Evolutionary conservation across 2,888 invertebrate genomes (phyloP).

Genomic region (Oscheius sp.): DNA sequence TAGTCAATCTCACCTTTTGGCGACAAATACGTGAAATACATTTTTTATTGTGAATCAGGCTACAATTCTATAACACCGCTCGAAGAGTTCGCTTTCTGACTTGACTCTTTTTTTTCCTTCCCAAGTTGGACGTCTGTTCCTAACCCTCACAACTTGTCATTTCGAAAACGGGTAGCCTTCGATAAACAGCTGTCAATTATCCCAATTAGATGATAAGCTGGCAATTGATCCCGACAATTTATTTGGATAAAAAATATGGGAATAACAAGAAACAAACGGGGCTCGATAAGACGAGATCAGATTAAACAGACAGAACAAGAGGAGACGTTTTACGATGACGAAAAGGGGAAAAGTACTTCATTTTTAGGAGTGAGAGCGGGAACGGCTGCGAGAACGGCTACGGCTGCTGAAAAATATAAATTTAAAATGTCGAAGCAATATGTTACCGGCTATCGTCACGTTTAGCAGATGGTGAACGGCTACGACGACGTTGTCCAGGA

Average conservation of each 20-base stretch:
- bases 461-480: slow-evolving; percentile 25
- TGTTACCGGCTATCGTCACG: slow-evolving; percentile 32
- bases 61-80: no score
- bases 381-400: slow-evolving; percentile 35
- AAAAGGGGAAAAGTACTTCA: no score
- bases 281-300: slow-evolving; percentile 28
- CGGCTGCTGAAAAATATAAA: slow-evolving; percentile 36
- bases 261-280: background rate
- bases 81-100: no score
- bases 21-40: no score
- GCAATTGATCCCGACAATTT: background rate
- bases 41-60: no score
- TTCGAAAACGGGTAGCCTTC: no score
- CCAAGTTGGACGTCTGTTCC: no score
- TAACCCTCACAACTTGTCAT: no score
- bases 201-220: no score
- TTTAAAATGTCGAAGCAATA: background rate
- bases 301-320: background rate
- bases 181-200: no score
- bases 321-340: background rate
- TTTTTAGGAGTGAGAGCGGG: slow-evolving; percentile 9
- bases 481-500: slow-evolving; percentile 35
- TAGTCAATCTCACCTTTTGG: no score
- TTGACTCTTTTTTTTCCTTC: no score
- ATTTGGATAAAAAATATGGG: background rate